phyloP scores from a whole-genome alignment of 2,113 vertebrate genomes.

The Atherinomorus stipes region DNA sequence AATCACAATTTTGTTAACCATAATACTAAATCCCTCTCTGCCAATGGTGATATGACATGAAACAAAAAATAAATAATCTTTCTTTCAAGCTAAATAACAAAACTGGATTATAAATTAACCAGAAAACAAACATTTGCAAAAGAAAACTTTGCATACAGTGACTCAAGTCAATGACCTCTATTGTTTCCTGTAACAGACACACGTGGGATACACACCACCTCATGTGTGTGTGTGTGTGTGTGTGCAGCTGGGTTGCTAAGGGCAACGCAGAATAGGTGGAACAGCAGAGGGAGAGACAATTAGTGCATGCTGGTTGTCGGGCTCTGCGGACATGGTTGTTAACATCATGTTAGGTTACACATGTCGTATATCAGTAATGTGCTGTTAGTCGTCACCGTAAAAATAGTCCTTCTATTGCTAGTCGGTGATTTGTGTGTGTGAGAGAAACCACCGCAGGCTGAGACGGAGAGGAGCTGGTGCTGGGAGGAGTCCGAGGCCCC shows the following conservation, averaged over 20 bases:
- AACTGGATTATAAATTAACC: conserved; percentile 86
- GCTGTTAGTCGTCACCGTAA: conserved; percentile 59
- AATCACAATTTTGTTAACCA: conserved; percentile 54
- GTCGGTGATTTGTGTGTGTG: conserved; percentile 29
- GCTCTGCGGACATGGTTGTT: conserved; percentile 38
- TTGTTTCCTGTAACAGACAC: conserved; percentile 67
- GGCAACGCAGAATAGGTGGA: conserved; percentile 11
- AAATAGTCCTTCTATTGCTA: conserved; percentile 54
- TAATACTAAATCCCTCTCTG: conserved; percentile 79
- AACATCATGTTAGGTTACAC: conserved; percentile 49
- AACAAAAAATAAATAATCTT: conserved; percentile 84
- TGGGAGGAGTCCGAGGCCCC: conserved; percentile 53
- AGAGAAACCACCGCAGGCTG: conserved; percentile 26
- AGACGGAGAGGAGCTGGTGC: conserved; percentile 34
- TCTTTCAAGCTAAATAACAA: conserved; percentile 77
- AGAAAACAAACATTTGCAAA: conserved; percentile 76
- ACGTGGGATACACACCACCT: conserved; percentile 40
- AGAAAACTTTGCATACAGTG: conserved; percentile 80
- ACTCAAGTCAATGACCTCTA: conserved; percentile 72
- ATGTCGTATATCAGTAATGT: conserved; percentile 53
- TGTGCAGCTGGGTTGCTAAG: conserved; percentile 50
- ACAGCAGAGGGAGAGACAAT: conserved; percentile 62
- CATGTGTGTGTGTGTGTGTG: conserved; percentile 20
- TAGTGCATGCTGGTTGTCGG: conserved; percentile 74
- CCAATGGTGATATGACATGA: conserved; percentile 70